These are phyloP conservation scores for Machimus rusticus DNA, from an alignment of 2,888 invertebrate genomes.

Conservation along the genomic window DNA sequence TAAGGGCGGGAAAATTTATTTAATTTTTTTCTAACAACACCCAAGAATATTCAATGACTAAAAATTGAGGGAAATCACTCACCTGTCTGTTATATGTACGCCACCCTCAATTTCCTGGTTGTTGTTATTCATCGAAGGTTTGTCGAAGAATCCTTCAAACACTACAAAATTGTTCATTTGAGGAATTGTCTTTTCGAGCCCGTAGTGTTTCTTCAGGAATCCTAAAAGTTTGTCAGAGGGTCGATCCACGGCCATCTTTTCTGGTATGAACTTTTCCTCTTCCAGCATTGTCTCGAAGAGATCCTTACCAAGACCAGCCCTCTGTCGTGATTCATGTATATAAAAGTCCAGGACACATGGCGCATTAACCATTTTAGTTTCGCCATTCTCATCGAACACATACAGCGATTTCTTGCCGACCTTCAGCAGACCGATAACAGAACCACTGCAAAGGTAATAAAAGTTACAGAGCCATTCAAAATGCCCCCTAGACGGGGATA, in stretches of 20 bases:
- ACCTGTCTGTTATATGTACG: slow-evolving; percentile 60
- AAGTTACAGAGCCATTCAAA: slow-evolving; percentile 16
- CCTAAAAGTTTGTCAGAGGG: slow-evolving; percentile 89
- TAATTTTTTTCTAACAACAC: neutral
- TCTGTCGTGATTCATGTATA: slow-evolving; percentile 82
- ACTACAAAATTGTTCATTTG: slow-evolving; percentile 91
- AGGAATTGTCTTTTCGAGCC: slow-evolving; percentile 69
- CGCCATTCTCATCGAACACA: slow-evolving; percentile 76
- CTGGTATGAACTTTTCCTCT: slow-evolving; percentile 73
- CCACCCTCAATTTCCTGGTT: slow-evolving; percentile 49
- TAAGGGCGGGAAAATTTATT: neutral
- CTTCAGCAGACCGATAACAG: slow-evolving; percentile 87
- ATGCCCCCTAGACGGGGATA: neutral
- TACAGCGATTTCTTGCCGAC: slow-evolving; percentile 90
- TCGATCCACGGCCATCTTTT: slow-evolving; percentile 88
- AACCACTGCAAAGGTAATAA: slow-evolving; percentile 67
- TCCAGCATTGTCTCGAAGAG: slow-evolving; percentile 87
- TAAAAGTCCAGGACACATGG: slow-evolving; percentile 94
- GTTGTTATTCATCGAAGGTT: slow-evolving; percentile 50
- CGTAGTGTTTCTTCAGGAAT: slow-evolving; percentile 87
- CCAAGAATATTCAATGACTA: neutral
- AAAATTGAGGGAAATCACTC: slow-evolving; percentile 49
- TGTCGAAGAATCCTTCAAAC: slow-evolving; percentile 79
- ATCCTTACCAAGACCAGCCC: slow-evolving; percentile 82
- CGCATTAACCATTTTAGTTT: slow-evolving; percentile 80